Evolutionary conservation across 2,113 vertebrate genomes (phyloP).

Genomic region (Brachirus orientalis): DNA sequence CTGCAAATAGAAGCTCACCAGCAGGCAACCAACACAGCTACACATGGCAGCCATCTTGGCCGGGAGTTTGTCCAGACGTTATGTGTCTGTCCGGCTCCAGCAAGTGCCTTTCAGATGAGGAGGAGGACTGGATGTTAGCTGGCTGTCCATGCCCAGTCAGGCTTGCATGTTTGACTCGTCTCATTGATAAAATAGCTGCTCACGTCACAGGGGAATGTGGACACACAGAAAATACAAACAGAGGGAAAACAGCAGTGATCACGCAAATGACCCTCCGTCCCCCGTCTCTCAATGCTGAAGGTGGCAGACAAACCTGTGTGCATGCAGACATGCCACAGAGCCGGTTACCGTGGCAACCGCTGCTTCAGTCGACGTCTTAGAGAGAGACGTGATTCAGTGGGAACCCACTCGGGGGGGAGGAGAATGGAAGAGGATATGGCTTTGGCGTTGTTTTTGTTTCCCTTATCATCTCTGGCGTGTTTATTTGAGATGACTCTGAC

Average conservation of each 20-base stretch:
- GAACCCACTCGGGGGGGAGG: constrained; percentile 29
- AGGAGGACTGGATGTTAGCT: constrained; percentile 13
- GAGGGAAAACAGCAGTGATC: constrained; percentile 1
- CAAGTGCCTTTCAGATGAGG: constrained; percentile 15
- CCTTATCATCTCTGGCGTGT: constrained; percentile 36
- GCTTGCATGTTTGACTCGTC: constrained; percentile 19
- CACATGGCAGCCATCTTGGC: constrained; percentile 68
- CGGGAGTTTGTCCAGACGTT: constrained; percentile 28
- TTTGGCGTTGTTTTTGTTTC: constrained; percentile 45
- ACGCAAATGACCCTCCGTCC: not conserved
- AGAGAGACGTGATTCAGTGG: constrained; percentile 21
- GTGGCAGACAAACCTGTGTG: constrained; percentile 55
- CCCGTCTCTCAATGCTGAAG: constrained; percentile 13
- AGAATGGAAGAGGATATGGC: constrained; percentile 29
- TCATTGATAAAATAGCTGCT: constrained; percentile 41
- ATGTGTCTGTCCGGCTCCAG: constrained; percentile 7
- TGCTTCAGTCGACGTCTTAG: constrained; percentile 38
- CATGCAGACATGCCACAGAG: constrained; percentile 54
- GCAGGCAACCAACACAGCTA: constrained; percentile 62
- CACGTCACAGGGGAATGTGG: constrained; percentile 6
- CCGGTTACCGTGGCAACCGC: constrained; percentile 69
- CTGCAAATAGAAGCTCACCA: constrained; percentile 67
- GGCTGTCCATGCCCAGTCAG: constrained; percentile 30
- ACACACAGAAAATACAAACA: constrained; percentile 16
- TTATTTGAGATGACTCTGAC: constrained; percentile 45